phyloP scores from a whole-genome alignment of 2,113 vertebrate species.

The Glaucidium brasilianum region DNA sequence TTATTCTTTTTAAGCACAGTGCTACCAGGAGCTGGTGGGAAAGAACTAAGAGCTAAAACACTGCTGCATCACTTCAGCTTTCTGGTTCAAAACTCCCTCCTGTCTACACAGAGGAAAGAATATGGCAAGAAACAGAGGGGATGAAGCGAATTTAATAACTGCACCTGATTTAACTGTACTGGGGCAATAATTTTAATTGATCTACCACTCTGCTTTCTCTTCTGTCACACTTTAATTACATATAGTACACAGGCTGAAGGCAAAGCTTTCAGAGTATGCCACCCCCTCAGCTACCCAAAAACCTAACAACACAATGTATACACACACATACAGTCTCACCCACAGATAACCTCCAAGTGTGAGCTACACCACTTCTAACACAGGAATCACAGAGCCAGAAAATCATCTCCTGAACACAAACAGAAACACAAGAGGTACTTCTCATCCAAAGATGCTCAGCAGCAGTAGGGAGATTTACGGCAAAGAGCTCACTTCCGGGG shows the following conservation, averaged over 20 bases:
- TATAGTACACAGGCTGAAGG: neutral
- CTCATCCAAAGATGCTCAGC: neutral
- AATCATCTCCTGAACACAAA: neutral
- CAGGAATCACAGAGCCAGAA: neutral
- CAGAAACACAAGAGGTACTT: neutral
- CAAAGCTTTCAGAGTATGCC: neutral
- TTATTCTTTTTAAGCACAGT: neutral
- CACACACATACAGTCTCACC: neutral
- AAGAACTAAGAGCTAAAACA: neutral
- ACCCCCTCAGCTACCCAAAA: neutral
- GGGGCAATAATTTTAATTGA: neutral
- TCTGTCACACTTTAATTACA: neutral
- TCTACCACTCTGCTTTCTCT: neutral
- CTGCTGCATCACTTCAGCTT: neutral
- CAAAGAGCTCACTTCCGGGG: neutral
- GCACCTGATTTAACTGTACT: neutral
- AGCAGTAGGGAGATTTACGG: neutral
- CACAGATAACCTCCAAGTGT: neutral
- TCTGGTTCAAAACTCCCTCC: neutral
- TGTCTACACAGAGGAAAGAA: neutral
- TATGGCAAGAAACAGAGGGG: neutral
- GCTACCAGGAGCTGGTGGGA: neutral
- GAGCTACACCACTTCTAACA: neutral
- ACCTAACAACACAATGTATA: neutral
- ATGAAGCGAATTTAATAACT: neutral